Base-by-base conservation (phyloP, 2,888 invertebrate genomes). In the Apamea sordens region DNA sequence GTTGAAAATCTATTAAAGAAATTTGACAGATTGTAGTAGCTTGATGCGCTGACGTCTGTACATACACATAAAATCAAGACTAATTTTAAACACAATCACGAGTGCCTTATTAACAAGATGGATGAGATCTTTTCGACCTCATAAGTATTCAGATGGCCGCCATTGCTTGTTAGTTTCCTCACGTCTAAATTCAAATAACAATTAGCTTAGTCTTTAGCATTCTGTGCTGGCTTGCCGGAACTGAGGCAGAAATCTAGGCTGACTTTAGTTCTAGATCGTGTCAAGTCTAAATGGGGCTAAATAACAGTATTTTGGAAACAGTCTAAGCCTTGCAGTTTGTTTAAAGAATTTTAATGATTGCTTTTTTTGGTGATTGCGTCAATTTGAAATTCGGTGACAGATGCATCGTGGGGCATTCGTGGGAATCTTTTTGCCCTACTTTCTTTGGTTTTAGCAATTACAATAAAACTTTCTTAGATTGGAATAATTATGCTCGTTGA, bases 171-270 rank as follows among this genome's bases (percentile, higher is more conserved):
- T 82, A 92, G 90, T 88, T 90, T 75, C 82, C 87, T 92, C 94
- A 93, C 94, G 94, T 94, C 85, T 87, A 84, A 67, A 93, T 93
- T 94, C 93, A 93, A 94, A 94, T 95, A 95, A 93, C 94, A 95
- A 95, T 95, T 95, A 95, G 92, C 90, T 90, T 83, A 88, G 90
- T 86, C 82, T 84, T 92, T 90, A 89, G 91, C 87, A 92, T 93
- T 91, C 91, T 76, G 86, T 77, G 73, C 76, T 76, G 74, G 84
- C 69, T 74, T 84, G 84, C 79, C 81, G 80, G 80, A 88, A 85
- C 88, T 89, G 32, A 82, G 65, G 69, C 83, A 73, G 73, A 77
- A 82, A 86, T 82, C 78, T 86, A 77, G 88, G 86, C 85, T 85
- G 76, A 24, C 53, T 76, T 36, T 63, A 68, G 83, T 86, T 83